Evolutionary conservation across 2,888 invertebrate species (phyloP), one percentile per base, ranked within the genome.

Genomic region (Caenorhabditis becei): DNA sequence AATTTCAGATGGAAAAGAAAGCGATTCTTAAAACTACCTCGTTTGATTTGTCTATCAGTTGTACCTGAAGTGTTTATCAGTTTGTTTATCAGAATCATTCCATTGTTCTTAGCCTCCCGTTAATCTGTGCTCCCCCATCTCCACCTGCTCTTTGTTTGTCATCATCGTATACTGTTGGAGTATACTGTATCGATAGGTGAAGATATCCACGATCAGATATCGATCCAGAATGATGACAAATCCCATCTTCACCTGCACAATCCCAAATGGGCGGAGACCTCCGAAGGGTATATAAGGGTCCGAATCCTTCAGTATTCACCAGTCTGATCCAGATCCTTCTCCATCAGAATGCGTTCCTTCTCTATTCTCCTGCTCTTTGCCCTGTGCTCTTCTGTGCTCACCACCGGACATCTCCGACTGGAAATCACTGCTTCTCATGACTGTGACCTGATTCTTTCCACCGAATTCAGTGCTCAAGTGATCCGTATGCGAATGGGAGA

Each of bases 321-420:
- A n/a, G n/a, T n/a, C n/a, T n/a, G n/a, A n/a, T n/a, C n/a, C n/a
- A n/a, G n/a, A n/a, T n/a, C n/a, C n/a, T n/a, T n/a, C n/a, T n/a
- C n/a, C n/a, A 4, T 51, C 35, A 59, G 41, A 70, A 70, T 70
- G 59, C 8, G 3, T 8, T 24, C 53, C 24, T 26, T 16, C 24
- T 24, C 16, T 41, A 41, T 41, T 59, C 26, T 71, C 70, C 26
- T 18, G 10, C 20, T 71, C 18, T 59, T 69, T 26, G 16, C 69
- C 7, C 26, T 61, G 1, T 62, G 61, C 54, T 44, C 61, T n/a
- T 18, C 53, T 20, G 23, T 11, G 11, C 18, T 18, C 14, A 44
- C 70, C 18, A 62, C 70, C 20, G 71, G 71, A 47, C 54, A 72
- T 26, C 63, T 72, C 18, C 71, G 63, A 1, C 44, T 72, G 1